Percentiles rank a stretch among this genome's conserved stretches.
phyloP scores from a whole-genome alignment of 2,797 vertebrate genomes.

The Decapterus maruadsi region DNA sequence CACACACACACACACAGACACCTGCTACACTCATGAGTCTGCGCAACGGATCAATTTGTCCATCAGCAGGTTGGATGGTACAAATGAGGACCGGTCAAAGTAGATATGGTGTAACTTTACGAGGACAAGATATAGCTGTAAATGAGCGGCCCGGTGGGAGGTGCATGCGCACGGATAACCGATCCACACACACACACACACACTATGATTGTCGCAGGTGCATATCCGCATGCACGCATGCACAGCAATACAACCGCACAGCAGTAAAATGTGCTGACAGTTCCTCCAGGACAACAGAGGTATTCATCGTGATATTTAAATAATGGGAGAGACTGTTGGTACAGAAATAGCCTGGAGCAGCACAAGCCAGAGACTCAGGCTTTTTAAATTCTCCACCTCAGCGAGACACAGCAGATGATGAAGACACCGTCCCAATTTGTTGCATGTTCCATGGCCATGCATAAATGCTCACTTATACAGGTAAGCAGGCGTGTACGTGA shows the following conservation, averaged over 20 bases:
- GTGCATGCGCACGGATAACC: not conserved
- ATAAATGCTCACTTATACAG: not conserved
- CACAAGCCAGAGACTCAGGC: slow-evolving; percentile 31
- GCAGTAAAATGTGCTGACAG: slow-evolving; percentile 64
- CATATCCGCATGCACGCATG: not conserved
- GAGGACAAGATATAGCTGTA: slow-evolving; percentile 61
- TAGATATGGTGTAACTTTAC: slow-evolving; percentile 52
- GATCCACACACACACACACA: slow-evolving; percentile 4
- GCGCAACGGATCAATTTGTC: slow-evolving; percentile 68
- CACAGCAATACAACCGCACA: slow-evolving; percentile 10
- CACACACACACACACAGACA: slow-evolving; percentile 26
- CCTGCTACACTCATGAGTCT: slow-evolving; percentile 36
- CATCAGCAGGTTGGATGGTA: slow-evolving; percentile 50
- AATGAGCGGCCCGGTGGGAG: slow-evolving; percentile 68
- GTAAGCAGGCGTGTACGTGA: not conserved
- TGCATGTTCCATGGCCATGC: not conserved
- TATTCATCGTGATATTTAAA: slow-evolving; percentile 75
- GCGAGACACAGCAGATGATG: slow-evolving; percentile 37
- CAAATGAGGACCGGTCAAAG: slow-evolving; percentile 45
- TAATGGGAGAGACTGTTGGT: slow-evolving; percentile 73
- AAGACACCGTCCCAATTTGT: slow-evolving; percentile 29
- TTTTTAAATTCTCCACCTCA: slow-evolving; percentile 56
- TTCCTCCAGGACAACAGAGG: slow-evolving; percentile 73
- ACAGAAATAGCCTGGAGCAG: slow-evolving; percentile 77
- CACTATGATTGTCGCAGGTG: not conserved